These are phyloP conservation scores for Phasianus colchicus DNA, from an alignment of 2,113 vertebrate genomes.

Conservation along the genomic window DNA sequence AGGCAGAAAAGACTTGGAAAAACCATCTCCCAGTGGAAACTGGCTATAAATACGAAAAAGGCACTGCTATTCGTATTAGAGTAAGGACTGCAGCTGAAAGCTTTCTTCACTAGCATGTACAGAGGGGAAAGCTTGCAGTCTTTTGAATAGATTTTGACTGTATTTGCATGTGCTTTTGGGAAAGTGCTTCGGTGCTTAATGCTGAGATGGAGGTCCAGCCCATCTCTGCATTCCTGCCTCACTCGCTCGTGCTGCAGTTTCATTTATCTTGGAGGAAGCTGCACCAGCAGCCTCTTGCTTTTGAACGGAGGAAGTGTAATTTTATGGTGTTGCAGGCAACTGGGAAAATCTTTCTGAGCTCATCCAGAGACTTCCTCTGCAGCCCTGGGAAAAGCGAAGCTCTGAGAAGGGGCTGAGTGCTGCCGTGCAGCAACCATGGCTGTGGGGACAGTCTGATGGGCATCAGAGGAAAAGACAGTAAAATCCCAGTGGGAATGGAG, in stretches of 20 bases:
- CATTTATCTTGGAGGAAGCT: background rate
- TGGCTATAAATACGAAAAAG: background rate
- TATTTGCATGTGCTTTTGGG: background rate
- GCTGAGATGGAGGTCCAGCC: background rate
- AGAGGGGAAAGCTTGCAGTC: background rate
- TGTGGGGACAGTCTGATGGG: accelerated
- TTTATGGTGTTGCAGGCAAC: background rate
- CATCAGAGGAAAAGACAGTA: background rate
- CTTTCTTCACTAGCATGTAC: background rate
- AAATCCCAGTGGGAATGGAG: background rate
- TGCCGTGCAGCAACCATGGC: accelerated
- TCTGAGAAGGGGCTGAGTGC: background rate
- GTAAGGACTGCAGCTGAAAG: background rate
- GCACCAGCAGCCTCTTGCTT: constrained; percentile 14
- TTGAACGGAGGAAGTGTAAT: constrained; percentile 40
- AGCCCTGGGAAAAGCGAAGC: background rate
- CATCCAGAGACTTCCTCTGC: background rate
- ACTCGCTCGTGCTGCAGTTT: background rate
- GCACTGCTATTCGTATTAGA: background rate
- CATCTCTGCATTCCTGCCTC: accelerated
- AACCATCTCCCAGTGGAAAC: background rate
- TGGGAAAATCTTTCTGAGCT: constrained; percentile 12
- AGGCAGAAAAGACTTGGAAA: background rate
- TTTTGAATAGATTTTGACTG: background rate
- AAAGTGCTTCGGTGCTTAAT: background rate